Percentiles rank a stretch among this genome's conserved stretches.
Evolutionary conservation across 2,113 vertebrate species (phyloP).

Genomic region (Nannobrachium achirus): DNA sequence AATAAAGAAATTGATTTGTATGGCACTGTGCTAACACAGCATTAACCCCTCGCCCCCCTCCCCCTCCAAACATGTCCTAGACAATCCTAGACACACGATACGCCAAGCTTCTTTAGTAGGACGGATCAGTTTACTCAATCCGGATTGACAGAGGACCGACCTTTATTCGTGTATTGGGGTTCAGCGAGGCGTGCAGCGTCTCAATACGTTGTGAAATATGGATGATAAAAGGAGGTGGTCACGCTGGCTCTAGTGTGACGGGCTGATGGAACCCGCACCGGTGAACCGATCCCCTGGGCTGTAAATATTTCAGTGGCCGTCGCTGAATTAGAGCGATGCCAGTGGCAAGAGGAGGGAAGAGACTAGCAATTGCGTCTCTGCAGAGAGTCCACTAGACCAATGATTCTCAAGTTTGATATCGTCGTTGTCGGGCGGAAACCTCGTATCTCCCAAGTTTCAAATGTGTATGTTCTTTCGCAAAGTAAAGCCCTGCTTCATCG

Average conservation of each 20-base stretch:
- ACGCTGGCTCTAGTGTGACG: conserved; percentile 34
- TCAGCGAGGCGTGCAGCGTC: conserved; percentile 22
- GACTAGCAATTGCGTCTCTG: no score
- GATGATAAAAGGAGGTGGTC: conserved; percentile 59
- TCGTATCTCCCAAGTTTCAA: no score
- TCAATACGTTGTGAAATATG: conserved; percentile 57
- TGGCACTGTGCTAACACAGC: neutral
- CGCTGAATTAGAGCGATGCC: conserved; percentile 45
- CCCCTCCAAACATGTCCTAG: conserved; percentile 19
- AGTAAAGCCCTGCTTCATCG: no score
- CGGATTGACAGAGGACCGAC: conserved; percentile 26
- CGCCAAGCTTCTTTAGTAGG: conserved; percentile 45
- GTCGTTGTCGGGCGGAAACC: no score
- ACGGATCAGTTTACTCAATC: conserved; percentile 31
- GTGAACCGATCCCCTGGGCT: conserved; percentile 50
- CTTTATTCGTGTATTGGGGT: conserved; percentile 57
- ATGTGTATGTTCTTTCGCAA: no score
- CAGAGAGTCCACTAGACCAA: no score
- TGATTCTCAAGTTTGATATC: no score
- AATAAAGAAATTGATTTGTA: conserved; percentile 29
- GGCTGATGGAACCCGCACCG: conserved; percentile 35
- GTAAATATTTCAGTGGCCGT: conserved; percentile 71
- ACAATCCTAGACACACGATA: neutral
- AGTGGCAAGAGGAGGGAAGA: no score
- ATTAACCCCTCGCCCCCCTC: no score